Percentiles rank a stretch among this genome's conserved stretches.
These are phyloP conservation scores for Ctenosaura bakeri DNA, from an alignment of 2,797 vertebrate species.

Conservation along the genomic window DNA sequence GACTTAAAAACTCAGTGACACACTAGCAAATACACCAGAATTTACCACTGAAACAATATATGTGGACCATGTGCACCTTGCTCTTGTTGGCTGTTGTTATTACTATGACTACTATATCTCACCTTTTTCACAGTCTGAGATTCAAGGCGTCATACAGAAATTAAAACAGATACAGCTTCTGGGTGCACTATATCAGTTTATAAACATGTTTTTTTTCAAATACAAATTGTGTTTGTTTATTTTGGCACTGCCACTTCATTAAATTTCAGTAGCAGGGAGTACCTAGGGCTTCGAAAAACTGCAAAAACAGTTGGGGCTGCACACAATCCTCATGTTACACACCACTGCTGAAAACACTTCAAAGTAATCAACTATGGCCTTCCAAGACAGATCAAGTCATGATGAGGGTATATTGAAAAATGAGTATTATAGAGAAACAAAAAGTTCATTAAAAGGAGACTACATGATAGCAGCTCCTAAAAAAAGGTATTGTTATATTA, in stretches of 20 bases:
- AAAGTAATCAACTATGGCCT: neutral
- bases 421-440: neutral
- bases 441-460: neutral
- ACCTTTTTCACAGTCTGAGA: neutral
- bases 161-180: neutral
- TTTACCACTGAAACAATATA: too few species aligned
- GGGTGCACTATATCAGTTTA: neutral
- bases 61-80: too few species aligned
- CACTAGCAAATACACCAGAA: too few species aligned
- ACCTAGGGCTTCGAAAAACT: neutral
- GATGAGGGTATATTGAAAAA: neutral
- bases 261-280: neutral
- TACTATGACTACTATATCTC: too few species aligned
- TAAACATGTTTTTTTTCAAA: neutral
- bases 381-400: neutral
- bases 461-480: neutral
- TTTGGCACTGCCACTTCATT: neutral
- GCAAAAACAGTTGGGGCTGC: too few species aligned
- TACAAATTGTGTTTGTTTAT: neutral
- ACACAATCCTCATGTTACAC: neutral
- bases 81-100: too few species aligned
- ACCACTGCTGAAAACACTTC: neutral
- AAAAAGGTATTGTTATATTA: neutral
- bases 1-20: too few species aligned
- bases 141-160: neutral